These are phyloP conservation scores for Gavia stellata DNA, from an alignment of 2,113 vertebrate genomes.

Conservation along the genomic window DNA sequence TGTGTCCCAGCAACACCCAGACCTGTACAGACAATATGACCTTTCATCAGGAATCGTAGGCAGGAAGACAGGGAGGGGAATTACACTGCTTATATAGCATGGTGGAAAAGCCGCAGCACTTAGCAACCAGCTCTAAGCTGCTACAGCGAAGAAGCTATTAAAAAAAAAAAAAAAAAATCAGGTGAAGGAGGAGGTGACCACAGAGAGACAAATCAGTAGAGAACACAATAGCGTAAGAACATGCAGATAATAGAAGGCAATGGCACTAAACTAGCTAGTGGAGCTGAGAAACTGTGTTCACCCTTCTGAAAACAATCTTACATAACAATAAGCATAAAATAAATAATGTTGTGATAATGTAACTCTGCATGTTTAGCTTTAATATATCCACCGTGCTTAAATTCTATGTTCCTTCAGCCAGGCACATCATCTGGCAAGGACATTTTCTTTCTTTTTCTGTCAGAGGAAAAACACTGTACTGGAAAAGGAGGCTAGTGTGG, in stretches of 20 bases:
- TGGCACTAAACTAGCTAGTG: background rate
- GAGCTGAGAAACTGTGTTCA: background rate
- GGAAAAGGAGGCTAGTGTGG: background rate
- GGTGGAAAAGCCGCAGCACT: background rate
- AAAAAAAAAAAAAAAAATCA: background rate
- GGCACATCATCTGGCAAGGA: background rate
- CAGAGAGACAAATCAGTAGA: background rate
- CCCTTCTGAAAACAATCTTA: background rate
- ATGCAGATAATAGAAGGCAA: fast-evolving
- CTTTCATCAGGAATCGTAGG: background rate
- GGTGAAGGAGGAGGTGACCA: background rate
- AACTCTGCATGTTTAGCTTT: background rate
- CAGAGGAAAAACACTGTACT: background rate
- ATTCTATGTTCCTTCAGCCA: background rate
- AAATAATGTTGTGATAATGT: background rate
- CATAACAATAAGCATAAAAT: background rate
- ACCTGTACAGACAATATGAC: fast-evolving
- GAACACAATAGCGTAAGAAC: background rate
- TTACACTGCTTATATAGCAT: fast-evolving
- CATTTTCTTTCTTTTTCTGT: background rate
- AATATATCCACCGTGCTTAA: background rate
- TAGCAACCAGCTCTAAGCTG: background rate
- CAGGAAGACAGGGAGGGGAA: too few species aligned
- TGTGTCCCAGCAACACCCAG: too few species aligned
- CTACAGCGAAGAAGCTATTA: background rate